Base-by-base conservation (phyloP, 2,113 vertebrate species). In the Saccopteryx bilineata region DNA sequence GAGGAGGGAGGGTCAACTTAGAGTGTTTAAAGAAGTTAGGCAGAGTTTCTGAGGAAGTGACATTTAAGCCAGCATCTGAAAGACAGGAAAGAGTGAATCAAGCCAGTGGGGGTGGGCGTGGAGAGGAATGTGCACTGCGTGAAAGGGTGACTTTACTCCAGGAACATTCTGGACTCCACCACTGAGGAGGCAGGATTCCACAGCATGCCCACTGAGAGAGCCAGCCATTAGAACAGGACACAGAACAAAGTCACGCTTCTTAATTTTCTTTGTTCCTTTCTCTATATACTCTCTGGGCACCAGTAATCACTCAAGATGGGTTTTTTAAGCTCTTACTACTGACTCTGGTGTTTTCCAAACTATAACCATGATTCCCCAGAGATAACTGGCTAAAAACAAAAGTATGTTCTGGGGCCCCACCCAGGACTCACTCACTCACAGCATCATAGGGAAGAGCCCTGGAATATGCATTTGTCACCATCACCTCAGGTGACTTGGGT, bases 271-370 rank as follows among this genome's bases (percentile, higher is more conserved):
- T 68, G 60, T 23, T 89, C 24, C 71, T 78, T 82, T 50, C 50
- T 86, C 50, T 46, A 4, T 56, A 56, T 76, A 63, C 7, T 63
- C n/a, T 71, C 26, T 75, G 21, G 46, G 2, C 5, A 74, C 88
- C 31, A 79, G 10, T 82, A 76, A 87, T 58, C 71, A 54, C 21
- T 84, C 11, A 14, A 23, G n/a, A 79, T 28, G 21, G 63, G 46
- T 50, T 54, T 92, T 79, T 5, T 68, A 60, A 91, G 74, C 9
- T 90, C 54, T 87, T 90, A 33, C 12, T 72, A 39, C 21, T 33
- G n/a, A 90, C n/a, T 65, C 15, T 31, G 28, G 61, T 69, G 28
- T 88, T 74, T 96, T 95, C 48, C 13, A 52, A 82, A 72, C 28
- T 78, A 58, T 24, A 66, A 31, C 54, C 63, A 80, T 31, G 58